phyloP scores from a whole-genome alignment of 2,797 vertebrate species.

The Coregonus sp. region DNA sequence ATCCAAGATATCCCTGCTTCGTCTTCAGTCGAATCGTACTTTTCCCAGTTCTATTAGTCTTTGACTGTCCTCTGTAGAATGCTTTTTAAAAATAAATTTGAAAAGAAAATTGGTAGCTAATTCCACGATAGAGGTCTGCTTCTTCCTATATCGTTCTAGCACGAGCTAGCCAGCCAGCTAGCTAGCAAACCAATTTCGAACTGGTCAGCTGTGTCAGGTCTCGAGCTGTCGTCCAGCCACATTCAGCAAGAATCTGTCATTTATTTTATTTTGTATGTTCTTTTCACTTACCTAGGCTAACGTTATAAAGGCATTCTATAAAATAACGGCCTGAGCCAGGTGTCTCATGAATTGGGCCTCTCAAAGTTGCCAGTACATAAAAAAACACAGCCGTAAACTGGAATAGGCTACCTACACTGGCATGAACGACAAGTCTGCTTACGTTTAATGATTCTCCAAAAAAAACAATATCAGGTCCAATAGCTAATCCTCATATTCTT shows the following conservation, averaged over 20 bases:
- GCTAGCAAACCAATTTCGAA: neutral
- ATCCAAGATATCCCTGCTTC: neutral
- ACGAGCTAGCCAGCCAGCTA: neutral
- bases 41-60: neutral
- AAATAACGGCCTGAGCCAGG: constrained; percentile 1
- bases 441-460: neutral
- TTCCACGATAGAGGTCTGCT: neutral
- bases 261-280: neutral
- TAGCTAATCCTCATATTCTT: constrained; percentile 26
- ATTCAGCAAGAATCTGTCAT: neutral
- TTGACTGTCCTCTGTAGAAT: neutral
- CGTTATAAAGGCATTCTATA: neutral
- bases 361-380: neutral
- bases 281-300: neutral
- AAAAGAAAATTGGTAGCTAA: neutral
- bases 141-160: neutral
- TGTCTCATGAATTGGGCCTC: neutral
- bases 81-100: too few relatives aligned
- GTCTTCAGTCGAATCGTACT: neutral
- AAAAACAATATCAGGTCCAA: neutral
- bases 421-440: neutral
- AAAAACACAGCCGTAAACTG: neutral
- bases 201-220: neutral
- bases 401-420: neutral
- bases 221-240: neutral